Base-by-base conservation (phyloP, 2,797 vertebrate genomes). In the Melanotaenia boesemani region DNA sequence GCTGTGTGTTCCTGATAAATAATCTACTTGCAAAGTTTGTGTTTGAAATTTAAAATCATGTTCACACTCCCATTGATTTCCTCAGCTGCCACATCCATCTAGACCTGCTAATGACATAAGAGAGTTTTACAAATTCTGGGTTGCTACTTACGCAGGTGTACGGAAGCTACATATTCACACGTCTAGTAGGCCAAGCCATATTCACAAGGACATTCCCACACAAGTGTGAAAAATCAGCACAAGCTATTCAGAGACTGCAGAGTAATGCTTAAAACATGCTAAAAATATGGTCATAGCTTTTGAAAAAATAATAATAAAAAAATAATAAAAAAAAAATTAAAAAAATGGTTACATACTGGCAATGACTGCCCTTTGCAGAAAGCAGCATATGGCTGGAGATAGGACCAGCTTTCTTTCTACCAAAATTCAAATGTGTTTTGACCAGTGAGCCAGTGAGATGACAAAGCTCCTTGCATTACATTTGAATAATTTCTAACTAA, bases 131-230 rank as follows among this genome's bases (percentile, higher is more conserved):
- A 80, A 72, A 83, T 76, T 63, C 57, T 83, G 68, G 69, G 72
- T 63, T 9, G 20, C 58, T 10, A 58, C 65, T n/a, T 13, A 36
- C 64, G 82, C 74, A 91, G 81, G 88, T 86, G 76, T 82, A 72
- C 70, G 84, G 69, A 82, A 67, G 74, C 68, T 73, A 77, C 59
- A 11, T 68, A 55, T 81, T 91, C 82, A 81, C 82, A 88, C 72
- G 55, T 71, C 57, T 20, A 57, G 22, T 28, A 72, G 72, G 82
- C 77, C 76, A 77, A 65, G 26, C 11, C 73, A 54, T 70, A 56
- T 84, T 91, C 85, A 87, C 77, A 73, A 80, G 78, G 86, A 89
- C 87, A 87, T 92, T 91, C 83, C 89, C 79, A 85, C 83, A 84
- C 86, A 82, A 55, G 85, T 83, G 83, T 79, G 86, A 84, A 81